Evolutionary conservation across 2,113 vertebrate species (phyloP).

Genomic region (Regulus satrapa): DNA sequence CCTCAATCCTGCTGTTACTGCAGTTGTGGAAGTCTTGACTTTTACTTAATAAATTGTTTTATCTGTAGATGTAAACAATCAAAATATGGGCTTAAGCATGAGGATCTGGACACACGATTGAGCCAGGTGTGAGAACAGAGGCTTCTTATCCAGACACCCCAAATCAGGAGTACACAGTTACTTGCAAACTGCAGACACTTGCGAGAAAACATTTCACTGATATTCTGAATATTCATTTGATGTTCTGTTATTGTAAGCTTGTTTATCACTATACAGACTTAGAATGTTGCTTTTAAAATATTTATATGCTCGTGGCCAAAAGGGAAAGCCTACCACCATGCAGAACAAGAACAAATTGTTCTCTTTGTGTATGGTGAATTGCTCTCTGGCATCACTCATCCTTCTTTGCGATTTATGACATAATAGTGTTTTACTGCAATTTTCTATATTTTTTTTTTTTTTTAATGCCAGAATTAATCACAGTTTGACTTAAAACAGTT

Average conservation of each 20-base stretch:
- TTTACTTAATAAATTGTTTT: neutral
- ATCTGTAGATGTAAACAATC: neutral
- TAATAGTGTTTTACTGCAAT: neutral
- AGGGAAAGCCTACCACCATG: neutral
- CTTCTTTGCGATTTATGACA: neutral
- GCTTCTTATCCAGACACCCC: neutral
- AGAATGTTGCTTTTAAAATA: neutral
- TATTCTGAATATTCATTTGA: neutral
- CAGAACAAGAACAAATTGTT: conserved; percentile 28
- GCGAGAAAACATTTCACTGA: neutral
- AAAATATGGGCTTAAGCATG: neutral
- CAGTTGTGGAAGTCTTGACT: neutral
- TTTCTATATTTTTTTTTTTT: neutral
- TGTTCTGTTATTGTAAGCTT: neutral
- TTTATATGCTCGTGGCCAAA: neutral
- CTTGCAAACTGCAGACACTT: neutral
- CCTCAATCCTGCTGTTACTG: neutral
- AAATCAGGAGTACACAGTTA: neutral
- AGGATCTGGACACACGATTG: neutral
- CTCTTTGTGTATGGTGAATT: neutral
- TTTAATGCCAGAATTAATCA: neutral
- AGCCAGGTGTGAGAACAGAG: neutral
- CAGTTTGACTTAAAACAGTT: neutral
- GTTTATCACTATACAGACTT: neutral
- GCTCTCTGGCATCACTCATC: neutral